Conservation (phyloP, 2,797 vertebrate genomes). For the Periparus ater region DNA sequence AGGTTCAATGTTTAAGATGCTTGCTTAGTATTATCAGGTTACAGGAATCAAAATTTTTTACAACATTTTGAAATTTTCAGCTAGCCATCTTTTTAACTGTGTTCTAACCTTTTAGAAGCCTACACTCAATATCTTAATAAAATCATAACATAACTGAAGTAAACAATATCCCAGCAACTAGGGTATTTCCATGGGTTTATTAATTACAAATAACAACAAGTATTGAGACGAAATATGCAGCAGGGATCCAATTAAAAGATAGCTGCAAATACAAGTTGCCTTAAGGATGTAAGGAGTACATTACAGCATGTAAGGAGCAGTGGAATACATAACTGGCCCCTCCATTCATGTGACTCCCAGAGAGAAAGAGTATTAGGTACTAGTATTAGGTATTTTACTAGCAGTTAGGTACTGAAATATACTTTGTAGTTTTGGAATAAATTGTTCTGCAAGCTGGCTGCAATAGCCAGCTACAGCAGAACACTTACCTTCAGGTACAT, state of each 20-base stretch:
- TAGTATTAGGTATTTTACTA: not conserved
- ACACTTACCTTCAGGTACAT: not conserved
- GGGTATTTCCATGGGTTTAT: not conserved
- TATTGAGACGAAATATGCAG: not conserved
- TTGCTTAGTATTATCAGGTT: not conserved
- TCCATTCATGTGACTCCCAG: not conserved
- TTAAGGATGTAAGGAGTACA: not conserved
- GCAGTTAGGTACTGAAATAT: not conserved
- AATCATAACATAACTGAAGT: not conserved
- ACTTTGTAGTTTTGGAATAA: not conserved
- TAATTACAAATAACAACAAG: not conserved
- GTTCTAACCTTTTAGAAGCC: not conserved
- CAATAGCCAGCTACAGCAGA: not conserved
- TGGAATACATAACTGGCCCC: not conserved
- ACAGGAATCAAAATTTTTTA: not conserved
- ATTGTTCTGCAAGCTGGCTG: not conserved
- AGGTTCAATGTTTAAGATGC: slow-evolving; percentile 1
- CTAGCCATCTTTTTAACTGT: not conserved
- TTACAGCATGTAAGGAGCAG: not conserved
- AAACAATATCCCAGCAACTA: not conserved
- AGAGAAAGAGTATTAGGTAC: not conserved
- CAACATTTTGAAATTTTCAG: not conserved
- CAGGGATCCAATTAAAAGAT: not conserved
- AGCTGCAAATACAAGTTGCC: not conserved
- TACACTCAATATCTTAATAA: not conserved